Evolutionary conservation across 1,140 invertebrate genomes (phyloP), one percentile per base, ranked within the genome.

Genomic region (Drosophila lowei): DNA sequence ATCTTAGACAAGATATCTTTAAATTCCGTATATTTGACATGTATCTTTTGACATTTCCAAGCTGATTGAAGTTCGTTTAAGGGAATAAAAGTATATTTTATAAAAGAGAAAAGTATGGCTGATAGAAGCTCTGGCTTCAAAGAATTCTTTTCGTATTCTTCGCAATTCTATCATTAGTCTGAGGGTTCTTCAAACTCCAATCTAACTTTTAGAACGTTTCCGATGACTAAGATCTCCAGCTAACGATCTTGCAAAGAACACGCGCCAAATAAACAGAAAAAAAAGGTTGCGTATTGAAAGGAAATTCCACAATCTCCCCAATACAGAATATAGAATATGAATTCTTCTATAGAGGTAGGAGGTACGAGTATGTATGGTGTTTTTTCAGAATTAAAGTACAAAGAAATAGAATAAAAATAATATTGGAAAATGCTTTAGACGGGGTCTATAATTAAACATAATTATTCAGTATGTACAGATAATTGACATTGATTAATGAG

Each of bases 401-500:
- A 49, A 55, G 42, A 53, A 46, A 76, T 57, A 50, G 43, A 61
- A 75, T 77, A 66, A 70, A 50, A 72, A 78, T 77, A 75, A 65
- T 81, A 86, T 86, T 88, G 84, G 83, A 89, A 86, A 88, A 89
- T 88, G 75, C 84, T 83, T 78, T 64, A 49, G 23, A 25, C 18
- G 68, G 65, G 53, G 71, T 66, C 83, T 83, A 90, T 90, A 90
- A 90, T 90, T 90, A 90, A 90, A 72, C 81, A 86, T 86, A 90
- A 90, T 90, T 88, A 90, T 90, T 90, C 80, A 90, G 81, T 88
- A 84, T 81, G 83, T 89, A 89, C 83, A 88, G 79, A 80, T 86
- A 90, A 90, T 90, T 90, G 88, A 90, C 88, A 90, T 90, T 90
- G 88, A 90, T 90, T 90, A 90, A 90, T 90, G 88, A 90, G 83